Base-by-base conservation (phyloP, 2,797 vertebrate species). In the Esox lucius region DNA sequence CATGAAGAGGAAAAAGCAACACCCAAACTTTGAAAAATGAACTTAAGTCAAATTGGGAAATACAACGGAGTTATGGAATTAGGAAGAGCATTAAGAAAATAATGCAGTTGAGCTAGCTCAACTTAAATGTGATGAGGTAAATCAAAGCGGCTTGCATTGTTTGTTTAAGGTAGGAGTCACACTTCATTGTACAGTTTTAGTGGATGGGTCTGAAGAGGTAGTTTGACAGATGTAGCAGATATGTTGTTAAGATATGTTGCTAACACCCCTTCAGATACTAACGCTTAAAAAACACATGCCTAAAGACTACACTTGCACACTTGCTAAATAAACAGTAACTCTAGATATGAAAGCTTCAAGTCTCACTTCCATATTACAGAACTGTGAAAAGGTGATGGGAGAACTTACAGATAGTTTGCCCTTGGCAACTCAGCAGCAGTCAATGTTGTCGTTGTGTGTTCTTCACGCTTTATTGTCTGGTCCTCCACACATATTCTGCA, bases 321-420 rank as follows among this genome's bases (percentile, higher is more conserved):
- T 70, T 66, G 74, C 28, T 48, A 26, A 64, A 35, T 53, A 56
- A 33, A 42, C 42, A 75, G n/a, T 3, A 59, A 49, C 61, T 39
- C 22, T n/a, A 56, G 35, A 3, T 16, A 64, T 8, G 51, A 42
- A 7, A 46, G 24, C 46, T 19, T 56, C 6, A 26, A 6, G 16
- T 74, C 75, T 11, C n/a, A 56, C 19, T 56, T 56, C 53, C 53
- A 5, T 56, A 22, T 56, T 56, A n/a, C 6, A n/a, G n/a, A n/a
- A 65, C 53, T 56, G 53, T 56, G n/a, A 56, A 26, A 80, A 71
- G 24, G 13, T 28, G 61, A 59, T 19, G 16, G 31, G 42, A 51
- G 2, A 64, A 91, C 92, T 94, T 85, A 91, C 91, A 87, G 83
- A 89, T 87, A 79, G 85, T 83, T 88, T 87, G 85, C 87, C 83